Conservation (phyloP, 2,888 invertebrate species). For the Morpho achilles region DNA sequence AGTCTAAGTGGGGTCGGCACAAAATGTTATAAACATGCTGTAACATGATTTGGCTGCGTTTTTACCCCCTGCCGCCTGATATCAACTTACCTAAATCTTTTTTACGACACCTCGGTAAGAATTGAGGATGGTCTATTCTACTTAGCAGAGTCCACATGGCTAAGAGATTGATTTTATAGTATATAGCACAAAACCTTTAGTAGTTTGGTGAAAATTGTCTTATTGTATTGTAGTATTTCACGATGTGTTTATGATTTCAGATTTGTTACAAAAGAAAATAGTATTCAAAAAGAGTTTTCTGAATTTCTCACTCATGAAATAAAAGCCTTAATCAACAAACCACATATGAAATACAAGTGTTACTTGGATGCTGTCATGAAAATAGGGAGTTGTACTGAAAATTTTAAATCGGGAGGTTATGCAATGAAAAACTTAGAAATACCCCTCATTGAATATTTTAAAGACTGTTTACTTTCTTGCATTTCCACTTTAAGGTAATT, state of each 20-base stretch:
- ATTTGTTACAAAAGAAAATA: constrained; percentile 44
- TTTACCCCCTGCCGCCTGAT: no score
- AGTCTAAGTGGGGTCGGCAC: no score
- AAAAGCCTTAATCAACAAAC: constrained; percentile 19
- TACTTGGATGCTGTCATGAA: constrained; percentile 42
- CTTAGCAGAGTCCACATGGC: no score
- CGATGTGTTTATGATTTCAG: constrained; percentile 34
- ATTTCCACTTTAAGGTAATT: constrained; percentile 42
- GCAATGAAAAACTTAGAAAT: constrained; percentile 43
- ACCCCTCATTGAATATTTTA: constrained; percentile 39
- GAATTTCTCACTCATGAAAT: constrained; percentile 39
- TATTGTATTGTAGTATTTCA: no score
- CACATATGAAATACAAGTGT: constrained; percentile 27
- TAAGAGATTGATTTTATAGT: no score
- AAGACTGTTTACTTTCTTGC: constrained; percentile 40
- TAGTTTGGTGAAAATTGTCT: no score
- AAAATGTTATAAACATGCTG: no score
- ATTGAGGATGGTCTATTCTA: no score
- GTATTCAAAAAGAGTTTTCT: constrained; percentile 44
- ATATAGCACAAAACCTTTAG: no score
- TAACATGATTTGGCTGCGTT: no score
- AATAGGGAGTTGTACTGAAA: constrained; percentile 52
- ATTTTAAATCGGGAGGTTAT: constrained; percentile 48
- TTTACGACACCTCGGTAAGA: no score
- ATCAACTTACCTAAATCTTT: no score